phyloP scores from a whole-genome alignment of 2,888 invertebrate genomes.

The Euzophera pinguis region DNA sequence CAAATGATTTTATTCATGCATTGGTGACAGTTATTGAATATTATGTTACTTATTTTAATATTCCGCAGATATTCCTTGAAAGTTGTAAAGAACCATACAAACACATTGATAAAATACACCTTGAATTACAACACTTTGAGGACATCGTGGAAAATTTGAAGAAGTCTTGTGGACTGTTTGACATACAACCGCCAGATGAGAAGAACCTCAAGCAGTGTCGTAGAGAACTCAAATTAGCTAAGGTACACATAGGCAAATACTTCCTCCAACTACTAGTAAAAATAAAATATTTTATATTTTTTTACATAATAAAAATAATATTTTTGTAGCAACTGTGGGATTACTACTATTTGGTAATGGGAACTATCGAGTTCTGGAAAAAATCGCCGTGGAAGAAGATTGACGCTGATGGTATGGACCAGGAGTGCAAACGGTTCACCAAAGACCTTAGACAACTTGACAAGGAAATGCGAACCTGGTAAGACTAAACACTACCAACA shows the following conservation, averaged over 20 bases:
- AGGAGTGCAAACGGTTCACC: constrained; percentile 94
- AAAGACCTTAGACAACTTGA: constrained; percentile 90
- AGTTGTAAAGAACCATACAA: constrained; percentile 84
- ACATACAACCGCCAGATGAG: constrained; percentile 91
- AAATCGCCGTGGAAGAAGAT: constrained; percentile 96
- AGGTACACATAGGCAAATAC: too few species aligned
- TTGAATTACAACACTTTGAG: constrained; percentile 84
- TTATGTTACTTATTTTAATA: background rate
- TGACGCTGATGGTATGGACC: constrained; percentile 96
- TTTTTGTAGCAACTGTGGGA: constrained; percentile 89
- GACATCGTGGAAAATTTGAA: constrained; percentile 82
- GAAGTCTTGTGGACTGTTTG: constrained; percentile 90
- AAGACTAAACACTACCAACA: constrained; percentile 21
- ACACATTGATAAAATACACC: constrained; percentile 84
- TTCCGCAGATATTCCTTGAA: constrained; percentile 79
- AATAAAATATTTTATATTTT: too few species aligned
- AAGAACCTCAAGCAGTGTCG: constrained; percentile 86
- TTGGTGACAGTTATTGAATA: too few species aligned
- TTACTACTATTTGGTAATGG: constrained; percentile 88
- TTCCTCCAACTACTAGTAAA: too few species aligned
- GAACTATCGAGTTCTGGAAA: constrained; percentile 95
- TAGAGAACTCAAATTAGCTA: constrained; percentile 86
- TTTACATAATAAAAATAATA: too few species aligned
- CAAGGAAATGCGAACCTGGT: constrained; percentile 89
- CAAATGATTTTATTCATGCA: too few species aligned